Evolutionary conservation across 2,888 invertebrate genomes (phyloP).

Genomic region (Geophilus truncorum): DNA sequence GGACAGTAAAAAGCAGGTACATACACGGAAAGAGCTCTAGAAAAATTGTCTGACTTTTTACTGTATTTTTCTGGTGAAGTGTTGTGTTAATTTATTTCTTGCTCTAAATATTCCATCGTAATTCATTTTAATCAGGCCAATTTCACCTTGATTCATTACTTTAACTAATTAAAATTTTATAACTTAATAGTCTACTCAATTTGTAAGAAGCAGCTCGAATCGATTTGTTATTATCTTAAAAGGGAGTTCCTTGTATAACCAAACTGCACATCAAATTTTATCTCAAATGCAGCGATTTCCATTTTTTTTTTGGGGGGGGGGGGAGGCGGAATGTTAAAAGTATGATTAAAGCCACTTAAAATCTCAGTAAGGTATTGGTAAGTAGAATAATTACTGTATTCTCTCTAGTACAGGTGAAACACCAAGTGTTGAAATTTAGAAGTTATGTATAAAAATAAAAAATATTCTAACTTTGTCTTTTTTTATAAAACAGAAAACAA

Average conservation of each 20-base stretch:
- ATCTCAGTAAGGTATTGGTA: too few species aligned
- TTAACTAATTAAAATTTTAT: neutral
- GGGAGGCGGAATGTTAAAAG: too few species aligned
- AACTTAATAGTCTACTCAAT: conserved; percentile 1
- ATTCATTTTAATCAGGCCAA: neutral
- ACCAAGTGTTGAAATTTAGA: too few species aligned
- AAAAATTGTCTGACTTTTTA: neutral
- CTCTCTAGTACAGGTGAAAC: too few species aligned
- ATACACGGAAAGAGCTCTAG: neutral
- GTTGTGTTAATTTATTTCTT: neutral
- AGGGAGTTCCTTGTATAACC: neutral
- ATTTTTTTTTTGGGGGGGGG: neutral
- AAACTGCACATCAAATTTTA: neutral
- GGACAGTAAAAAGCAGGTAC: neutral
- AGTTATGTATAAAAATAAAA: too few species aligned
- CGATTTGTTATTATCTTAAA: neutral
- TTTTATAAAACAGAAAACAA: too few species aligned
- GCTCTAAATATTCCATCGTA: neutral
- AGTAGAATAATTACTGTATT: too few species aligned
- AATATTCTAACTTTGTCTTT: too few species aligned
- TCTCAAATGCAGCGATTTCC: neutral
- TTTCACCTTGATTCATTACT: conserved; percentile 1
- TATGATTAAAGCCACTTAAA: too few species aligned
- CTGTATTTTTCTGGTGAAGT: neutral
- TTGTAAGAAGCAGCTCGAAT: neutral